Percentiles rank a stretch among this genome's conserved stretches.
Conservation (phyloP, 2,888 invertebrate genomes). For the Endomychus coccineus region DNA sequence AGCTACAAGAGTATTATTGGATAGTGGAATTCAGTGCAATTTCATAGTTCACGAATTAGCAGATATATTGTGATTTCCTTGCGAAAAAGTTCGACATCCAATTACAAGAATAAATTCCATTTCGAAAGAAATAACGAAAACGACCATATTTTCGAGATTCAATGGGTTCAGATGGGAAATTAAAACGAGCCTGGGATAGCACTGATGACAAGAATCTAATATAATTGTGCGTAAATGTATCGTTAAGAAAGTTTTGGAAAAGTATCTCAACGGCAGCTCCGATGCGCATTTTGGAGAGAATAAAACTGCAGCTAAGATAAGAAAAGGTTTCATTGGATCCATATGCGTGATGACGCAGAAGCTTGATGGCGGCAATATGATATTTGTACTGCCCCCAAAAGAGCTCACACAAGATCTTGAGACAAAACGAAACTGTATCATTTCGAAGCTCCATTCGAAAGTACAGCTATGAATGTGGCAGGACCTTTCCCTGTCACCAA, state of each 20-base stretch:
- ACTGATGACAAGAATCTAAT: slow-evolving; percentile 13
- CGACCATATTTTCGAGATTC: no score
- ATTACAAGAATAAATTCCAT: no score
- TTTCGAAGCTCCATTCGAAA: slow-evolving; percentile 22
- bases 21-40: no score
- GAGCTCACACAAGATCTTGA: not conserved
- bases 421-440: slow-evolving; percentile 17
- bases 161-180: no score
- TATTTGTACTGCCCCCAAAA: slow-evolving; percentile 3
- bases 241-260: slow-evolving; percentile 21
- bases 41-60: no score
- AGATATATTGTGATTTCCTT: no score
- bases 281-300: slow-evolving; percentile 20
- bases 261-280: slow-evolving; percentile 20
- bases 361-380: slow-evolving; percentile 11
- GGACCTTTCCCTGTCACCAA: slow-evolving; percentile 21
- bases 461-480: slow-evolving; percentile 22
- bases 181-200: slow-evolving; percentile 11
- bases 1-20: no score
- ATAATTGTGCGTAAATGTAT: slow-evolving; percentile 17
- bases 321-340: no score
- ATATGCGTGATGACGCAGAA: slow-evolving; percentile 21
- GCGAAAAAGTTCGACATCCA: no score
- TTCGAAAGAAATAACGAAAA: no score
- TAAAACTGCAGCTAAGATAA: slow-evolving; percentile 8